phyloP scores from a whole-genome alignment of 2,797 vertebrate genomes.

The Odontamblyopus rebecca region DNA sequence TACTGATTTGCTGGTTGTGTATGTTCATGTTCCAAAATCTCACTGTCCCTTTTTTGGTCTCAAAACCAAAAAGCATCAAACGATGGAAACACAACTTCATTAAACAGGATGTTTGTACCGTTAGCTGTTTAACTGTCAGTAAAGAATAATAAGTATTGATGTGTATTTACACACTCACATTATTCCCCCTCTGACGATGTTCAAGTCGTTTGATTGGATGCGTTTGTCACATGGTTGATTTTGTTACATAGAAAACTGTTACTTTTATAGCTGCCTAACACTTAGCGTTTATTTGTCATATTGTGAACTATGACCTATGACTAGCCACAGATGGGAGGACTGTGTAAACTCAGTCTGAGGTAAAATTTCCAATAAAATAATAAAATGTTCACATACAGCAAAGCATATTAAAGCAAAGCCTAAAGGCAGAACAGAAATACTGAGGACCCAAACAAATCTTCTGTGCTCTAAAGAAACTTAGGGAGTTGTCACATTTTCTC shows the following conservation, averaged over 20 bases:
- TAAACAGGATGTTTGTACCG: constrained; percentile 28
- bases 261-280: constrained; percentile 77
- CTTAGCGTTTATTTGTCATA: constrained; percentile 64
- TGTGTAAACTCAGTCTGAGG: constrained; percentile 73
- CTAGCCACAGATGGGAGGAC: constrained; percentile 63
- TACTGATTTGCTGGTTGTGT: constrained; percentile 72
- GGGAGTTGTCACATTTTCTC: constrained; percentile 75
- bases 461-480: constrained; percentile 72
- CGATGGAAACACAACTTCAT: constrained; percentile 56
- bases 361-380: constrained; percentile 72
- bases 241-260: constrained; percentile 64
- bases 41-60: constrained; percentile 43
- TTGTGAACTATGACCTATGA: constrained; percentile 55
- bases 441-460: constrained; percentile 64
- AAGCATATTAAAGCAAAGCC: constrained; percentile 80
- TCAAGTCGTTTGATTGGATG: constrained; percentile 46
- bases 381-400: constrained; percentile 71
- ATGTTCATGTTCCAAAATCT: constrained; percentile 59
- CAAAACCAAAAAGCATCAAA: constrained; percentile 54
- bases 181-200: constrained; percentile 58
- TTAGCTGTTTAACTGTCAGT: constrained; percentile 55
- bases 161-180: constrained; percentile 14
- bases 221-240: constrained; percentile 47
- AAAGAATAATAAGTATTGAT: constrained; percentile 7
- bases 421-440: constrained; percentile 70